These are phyloP conservation scores for Remorina albescens DNA, from an alignment of 2,797 vertebrate species.

Conservation along the genomic window DNA sequence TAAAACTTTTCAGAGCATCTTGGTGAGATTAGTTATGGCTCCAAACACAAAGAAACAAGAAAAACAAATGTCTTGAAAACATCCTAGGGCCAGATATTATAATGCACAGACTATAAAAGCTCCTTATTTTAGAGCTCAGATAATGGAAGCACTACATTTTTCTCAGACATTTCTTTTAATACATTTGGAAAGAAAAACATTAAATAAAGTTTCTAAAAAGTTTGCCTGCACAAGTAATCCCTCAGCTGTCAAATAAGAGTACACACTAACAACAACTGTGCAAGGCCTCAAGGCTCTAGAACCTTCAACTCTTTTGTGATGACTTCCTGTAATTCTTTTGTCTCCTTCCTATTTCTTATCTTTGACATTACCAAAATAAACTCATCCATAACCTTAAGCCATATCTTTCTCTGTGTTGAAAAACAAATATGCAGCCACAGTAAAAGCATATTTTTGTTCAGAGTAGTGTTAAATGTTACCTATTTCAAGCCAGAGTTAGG, in stretches of 20 bases:
- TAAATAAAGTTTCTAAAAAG: neutral
- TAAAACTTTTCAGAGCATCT: neutral
- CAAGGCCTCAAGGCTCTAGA: no score
- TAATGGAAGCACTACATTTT: neutral
- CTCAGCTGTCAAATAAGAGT: neutral
- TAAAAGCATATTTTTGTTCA: neutral
- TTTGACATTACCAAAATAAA: neutral
- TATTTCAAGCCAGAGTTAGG: neutral
- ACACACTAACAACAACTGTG: neutral
- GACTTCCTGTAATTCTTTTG: neutral
- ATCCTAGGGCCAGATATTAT: neutral
- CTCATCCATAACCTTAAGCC: neutral
- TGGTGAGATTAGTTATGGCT: conserved; percentile 10
- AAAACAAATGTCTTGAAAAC: conserved; percentile 13
- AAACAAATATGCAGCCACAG: neutral
- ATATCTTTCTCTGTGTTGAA: neutral
- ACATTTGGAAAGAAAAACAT: neutral
- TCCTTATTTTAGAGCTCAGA: neutral
- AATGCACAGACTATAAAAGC: neutral
- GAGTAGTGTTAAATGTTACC: neutral
- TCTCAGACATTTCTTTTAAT: neutral
- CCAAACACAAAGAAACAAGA: neutral
- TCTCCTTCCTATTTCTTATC: neutral
- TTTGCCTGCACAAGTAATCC: neutral
- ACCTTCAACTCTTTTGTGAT: neutral